These are phyloP conservation scores for Chiloscyllium punctatum DNA, from an alignment of 2,797 vertebrate genomes.

Conservation along the genomic window DNA sequence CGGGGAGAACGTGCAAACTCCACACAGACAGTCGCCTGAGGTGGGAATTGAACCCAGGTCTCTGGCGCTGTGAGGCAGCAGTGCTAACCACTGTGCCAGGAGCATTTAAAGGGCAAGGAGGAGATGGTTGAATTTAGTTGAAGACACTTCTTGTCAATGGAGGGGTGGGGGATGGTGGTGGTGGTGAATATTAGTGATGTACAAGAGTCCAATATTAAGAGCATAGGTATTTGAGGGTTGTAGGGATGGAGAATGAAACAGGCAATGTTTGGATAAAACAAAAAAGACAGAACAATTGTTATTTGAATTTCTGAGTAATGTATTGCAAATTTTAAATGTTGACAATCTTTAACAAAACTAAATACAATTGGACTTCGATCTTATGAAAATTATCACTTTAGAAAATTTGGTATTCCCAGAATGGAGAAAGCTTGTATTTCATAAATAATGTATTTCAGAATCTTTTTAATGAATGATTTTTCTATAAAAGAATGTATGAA, in stretches of 20 bases:
- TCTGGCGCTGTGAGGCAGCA: too few species aligned
- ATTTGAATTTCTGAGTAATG: background rate
- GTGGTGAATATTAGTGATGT: background rate
- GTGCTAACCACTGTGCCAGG: too few species aligned
- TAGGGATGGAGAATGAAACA: background rate
- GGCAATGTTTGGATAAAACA: background rate
- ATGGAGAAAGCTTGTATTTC: background rate
- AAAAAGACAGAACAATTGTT: background rate
- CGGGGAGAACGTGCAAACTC: too few species aligned
- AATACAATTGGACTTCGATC: background rate
- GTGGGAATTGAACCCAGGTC: too few species aligned
- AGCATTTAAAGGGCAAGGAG: background rate
- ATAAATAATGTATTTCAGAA: background rate
- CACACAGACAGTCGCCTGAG: too few species aligned
- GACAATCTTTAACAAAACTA: background rate
- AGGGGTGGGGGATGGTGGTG: background rate
- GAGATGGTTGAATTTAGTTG: background rate
- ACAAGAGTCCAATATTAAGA: background rate
- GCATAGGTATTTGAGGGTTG: background rate
- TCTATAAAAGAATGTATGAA: background rate
- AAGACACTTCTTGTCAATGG: background rate
- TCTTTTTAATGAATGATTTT: background rate
- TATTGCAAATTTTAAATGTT: background rate
- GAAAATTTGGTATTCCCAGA: background rate
- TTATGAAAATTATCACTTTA: background rate